Base-by-base conservation (phyloP, 2,113 vertebrate species). In the Aegotheles bennettii region DNA sequence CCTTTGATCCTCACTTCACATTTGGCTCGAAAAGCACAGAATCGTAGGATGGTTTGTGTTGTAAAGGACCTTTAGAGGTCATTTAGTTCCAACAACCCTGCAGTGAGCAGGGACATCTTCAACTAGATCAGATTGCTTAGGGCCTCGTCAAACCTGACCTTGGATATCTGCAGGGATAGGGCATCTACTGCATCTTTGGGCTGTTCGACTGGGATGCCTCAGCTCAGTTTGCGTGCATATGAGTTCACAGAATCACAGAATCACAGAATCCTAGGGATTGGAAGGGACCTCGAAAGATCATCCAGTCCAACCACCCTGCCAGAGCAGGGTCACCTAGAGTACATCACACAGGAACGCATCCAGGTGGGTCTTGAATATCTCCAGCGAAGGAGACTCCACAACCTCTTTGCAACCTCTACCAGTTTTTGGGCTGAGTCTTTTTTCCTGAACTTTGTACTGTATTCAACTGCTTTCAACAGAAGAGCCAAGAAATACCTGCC, bases 131-230 rank as follows among this genome's bases (percentile, higher is more conserved):
- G 51, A 24, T 67, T 75, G 23, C 45, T 82, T 28, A 38, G 40
- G 45, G n/a, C 16, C 11, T 10, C 0, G 1, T 45, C 24, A 45
- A 68, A 7, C 29, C 19, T 60, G n/a, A 6, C 13, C 33, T 59
- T 21, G 45, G n/a, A n/a, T 24, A 4, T 19, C 9, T 53, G 28
- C 28, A 38, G 20, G 24, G 19, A 16, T 35, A 19, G 6, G 26
- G 6, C 7, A 12, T 29, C 33, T 4, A 16, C 23, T 3, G 1
- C 13, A 7, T 20, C 15, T 25, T 23, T n/a, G 19, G 28, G 33
- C 15, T 56, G 16, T 50, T 67, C 53, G 6, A 0, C 4, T 16
- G 47, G n/a, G 16, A 19, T 64, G 24, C 16, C 29, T 59, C 43
- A 47, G 9, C n/a, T 51, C 9, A 15, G 15, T 33, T 51, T 50